Base-by-base conservation (phyloP, 2,888 invertebrate genomes). In the Abscondita cerata region DNA sequence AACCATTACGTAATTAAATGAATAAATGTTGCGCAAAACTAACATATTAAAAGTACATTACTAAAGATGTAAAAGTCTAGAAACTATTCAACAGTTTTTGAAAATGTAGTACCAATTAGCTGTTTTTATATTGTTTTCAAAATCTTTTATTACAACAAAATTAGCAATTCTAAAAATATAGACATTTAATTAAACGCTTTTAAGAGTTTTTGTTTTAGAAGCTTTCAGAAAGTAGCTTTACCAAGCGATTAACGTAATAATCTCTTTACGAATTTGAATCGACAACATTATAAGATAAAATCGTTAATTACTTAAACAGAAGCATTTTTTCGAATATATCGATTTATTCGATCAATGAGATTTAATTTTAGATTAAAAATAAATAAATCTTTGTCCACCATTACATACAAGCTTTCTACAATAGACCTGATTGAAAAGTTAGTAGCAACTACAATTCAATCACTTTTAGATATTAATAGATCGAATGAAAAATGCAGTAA, bases 331-430 rank as follows among this genome's bases (percentile, higher is more conserved):
- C 12, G 25, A 48, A 55, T 40, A 38, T 41, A 1, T 13, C 11
- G 33, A 20, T 50, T 57, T 51, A 57, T 57, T 41, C 51, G 44
- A 51, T 38, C 57, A 44, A 44, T 41, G 51, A 20, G 57, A 57
- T 57, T 41, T 57, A 40, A 51, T 57, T 57, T 57, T 44, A 57
- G 57, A 57, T 57, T 50, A 57, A 11, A 18, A 50, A 57, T 51
- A 51, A 8, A 25, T 50, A 19, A 13, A 18, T 12, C 15, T 13
- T 13, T 13, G 5, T 9, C 19, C 51, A 31, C 51, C 25, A 36
- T 48, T 56, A 38, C 47, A 31, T 44, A 44, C 38, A 20, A 36
- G 56, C 40, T 25, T 19, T 40, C 25, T 2, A 31, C n/a, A 44
- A 19, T 54, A 46, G 33, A 44, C 33, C 33, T 36, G 46, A 54